phyloP scores from a whole-genome alignment of 2,797 vertebrate species.

The Lutra lutra region DNA sequence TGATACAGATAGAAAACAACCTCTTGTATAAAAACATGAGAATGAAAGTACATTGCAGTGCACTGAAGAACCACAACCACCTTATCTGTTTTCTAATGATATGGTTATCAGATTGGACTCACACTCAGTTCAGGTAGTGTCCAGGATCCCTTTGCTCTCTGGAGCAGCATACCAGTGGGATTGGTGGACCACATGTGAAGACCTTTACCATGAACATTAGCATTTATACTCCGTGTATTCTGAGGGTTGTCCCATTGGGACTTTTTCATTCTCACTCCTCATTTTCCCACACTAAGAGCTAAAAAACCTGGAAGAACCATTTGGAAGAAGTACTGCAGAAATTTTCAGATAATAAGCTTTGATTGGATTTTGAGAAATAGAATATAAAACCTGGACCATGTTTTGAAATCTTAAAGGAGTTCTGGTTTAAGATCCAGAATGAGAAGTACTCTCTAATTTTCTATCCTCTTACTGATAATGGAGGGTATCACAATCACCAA shows the following conservation, averaged over 20 bases:
- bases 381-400: neutral
- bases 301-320: conserved; percentile 26
- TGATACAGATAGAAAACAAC: conserved; percentile 12
- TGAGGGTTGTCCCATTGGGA: neutral
- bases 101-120: neutral
- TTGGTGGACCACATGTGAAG: neutral
- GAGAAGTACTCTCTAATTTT: neutral
- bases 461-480: neutral
- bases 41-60: neutral
- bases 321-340: neutral
- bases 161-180: neutral
- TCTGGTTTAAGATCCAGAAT: conserved; percentile 24
- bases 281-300: conserved; percentile 41
- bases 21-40: neutral
- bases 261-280: neutral
- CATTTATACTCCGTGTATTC: neutral
- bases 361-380: conserved; percentile 36
- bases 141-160: neutral
- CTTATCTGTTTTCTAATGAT: neutral
- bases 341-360: conserved; percentile 1
- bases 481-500: neutral
- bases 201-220: neutral
- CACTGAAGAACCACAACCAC: neutral
- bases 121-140: neutral
- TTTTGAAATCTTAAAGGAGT: conserved; percentile 52